Evolutionary conservation across 2,113 vertebrate genomes (phyloP).

Genomic region (Neomonachus schauinslandi): DNA sequence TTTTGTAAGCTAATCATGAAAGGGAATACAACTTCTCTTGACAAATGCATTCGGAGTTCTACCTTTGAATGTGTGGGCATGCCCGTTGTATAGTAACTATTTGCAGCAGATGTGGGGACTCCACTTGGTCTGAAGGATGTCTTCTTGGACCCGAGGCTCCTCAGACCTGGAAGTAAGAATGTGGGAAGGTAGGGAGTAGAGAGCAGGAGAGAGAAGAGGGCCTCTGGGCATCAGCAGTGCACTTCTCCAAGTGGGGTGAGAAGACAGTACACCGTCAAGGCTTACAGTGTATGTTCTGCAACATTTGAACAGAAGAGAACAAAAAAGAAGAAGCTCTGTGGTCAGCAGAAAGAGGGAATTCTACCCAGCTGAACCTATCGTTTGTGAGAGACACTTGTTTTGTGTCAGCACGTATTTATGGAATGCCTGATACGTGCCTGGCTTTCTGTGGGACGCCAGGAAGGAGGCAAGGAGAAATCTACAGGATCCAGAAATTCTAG

Average conservation of each 20-base stretch:
- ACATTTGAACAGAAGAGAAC: background rate
- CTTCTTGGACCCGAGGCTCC: background rate
- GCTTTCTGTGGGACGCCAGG: background rate
- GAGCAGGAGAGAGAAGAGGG: background rate
- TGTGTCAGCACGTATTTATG: background rate
- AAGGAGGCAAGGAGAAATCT: background rate
- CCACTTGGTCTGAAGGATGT: background rate
- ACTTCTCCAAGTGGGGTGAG: background rate
- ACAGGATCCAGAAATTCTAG: background rate
- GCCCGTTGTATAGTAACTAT: background rate
- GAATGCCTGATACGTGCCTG: background rate
- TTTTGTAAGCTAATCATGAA: background rate
- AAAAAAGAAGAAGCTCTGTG: background rate
- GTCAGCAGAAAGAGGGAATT: background rate
- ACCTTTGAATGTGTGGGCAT: background rate
- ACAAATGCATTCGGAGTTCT: background rate
- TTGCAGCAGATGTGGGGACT: background rate
- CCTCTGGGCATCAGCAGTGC: background rate
- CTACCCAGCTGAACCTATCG: background rate
- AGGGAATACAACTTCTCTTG: background rate
- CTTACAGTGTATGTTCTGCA: background rate
- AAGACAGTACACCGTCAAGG: background rate
- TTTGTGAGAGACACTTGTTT: background rate
- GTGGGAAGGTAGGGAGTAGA: background rate
- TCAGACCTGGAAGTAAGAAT: background rate